These are phyloP conservation scores for Alces alces DNA, from an alignment of 2,113 vertebrate species.

Conservation along the genomic window DNA sequence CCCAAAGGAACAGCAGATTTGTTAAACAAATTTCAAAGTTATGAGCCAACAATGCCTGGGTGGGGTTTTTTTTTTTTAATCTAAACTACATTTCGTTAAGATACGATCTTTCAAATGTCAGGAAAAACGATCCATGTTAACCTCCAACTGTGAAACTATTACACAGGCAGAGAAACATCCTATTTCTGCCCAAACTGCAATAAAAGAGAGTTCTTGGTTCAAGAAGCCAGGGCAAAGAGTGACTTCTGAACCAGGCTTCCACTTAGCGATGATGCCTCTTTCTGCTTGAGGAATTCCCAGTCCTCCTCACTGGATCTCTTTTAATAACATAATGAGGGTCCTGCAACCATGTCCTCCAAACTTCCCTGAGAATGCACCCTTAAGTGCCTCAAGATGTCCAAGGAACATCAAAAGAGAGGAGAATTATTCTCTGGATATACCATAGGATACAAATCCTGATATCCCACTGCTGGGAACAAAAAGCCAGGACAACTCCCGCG, in stretches of 20 bases:
- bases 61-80: neutral
- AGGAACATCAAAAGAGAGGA: constrained; percentile 52
- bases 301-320: constrained; percentile 26
- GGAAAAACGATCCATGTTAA: neutral
- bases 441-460: constrained; percentile 50
- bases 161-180: neutral
- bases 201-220: constrained; percentile 45
- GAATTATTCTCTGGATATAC: constrained; percentile 41
- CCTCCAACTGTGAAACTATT: constrained; percentile 5
- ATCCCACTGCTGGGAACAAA: constrained; percentile 43
- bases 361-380: constrained; percentile 3
- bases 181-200: neutral
- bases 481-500: constrained; percentile 35
- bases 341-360: neutral
- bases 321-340: constrained; percentile 58
- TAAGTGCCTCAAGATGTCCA: constrained; percentile 64
- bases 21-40: neutral
- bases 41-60: neutral
- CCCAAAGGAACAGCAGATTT: neutral
- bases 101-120: constrained; percentile 64
- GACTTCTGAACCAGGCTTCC: constrained; percentile 30
- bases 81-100: constrained; percentile 16
- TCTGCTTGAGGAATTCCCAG: neutral
- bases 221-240: constrained; percentile 38
- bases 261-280: neutral